These are phyloP conservation scores for Plodia interpunctella DNA, from an alignment of 1,140 invertebrate genomes.

Conservation along the genomic window DNA sequence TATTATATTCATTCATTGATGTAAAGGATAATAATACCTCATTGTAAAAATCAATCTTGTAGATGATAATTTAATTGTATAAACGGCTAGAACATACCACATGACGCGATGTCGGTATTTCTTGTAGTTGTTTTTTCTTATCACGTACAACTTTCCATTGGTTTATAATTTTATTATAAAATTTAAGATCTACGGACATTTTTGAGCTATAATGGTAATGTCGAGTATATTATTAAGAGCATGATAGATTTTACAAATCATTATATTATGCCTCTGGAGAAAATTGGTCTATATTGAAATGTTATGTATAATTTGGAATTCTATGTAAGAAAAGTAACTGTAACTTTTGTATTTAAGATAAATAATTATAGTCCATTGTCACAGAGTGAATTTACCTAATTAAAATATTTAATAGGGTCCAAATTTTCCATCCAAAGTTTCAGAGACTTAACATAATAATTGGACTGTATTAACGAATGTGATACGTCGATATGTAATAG, in stretches of 20 bases:
- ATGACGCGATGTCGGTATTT: constrained; percentile 3
- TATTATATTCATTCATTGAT: constrained; percentile 39
- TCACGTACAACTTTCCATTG: constrained; percentile 18
- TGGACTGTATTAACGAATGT: constrained; percentile 64
- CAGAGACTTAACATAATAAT: constrained; percentile 47
- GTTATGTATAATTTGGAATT: constrained; percentile 64
- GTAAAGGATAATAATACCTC: constrained; percentile 50
- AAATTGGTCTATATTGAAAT: constrained; percentile 62
- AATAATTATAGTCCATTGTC: constrained; percentile 40
- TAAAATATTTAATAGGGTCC: constrained; percentile 64
- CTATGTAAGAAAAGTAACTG: constrained; percentile 53
- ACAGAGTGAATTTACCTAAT: constrained; percentile 55
- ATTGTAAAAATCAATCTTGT: constrained; percentile 41
- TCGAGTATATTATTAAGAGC: constrained; percentile 47
- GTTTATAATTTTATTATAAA: constrained; percentile 15
- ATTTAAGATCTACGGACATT: constrained; percentile 42
- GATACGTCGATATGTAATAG: constrained; percentile 47
- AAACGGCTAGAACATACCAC: constrained; percentile 13
- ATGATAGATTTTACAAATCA: constrained; percentile 43
- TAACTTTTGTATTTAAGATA: constrained; percentile 46
- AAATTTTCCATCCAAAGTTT: constrained; percentile 69
- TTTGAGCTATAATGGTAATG: constrained; percentile 45
- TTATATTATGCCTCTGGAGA: constrained; percentile 46
- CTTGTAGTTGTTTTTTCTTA: constrained; percentile 22
- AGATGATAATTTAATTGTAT: constrained; percentile 16